phyloP scores from a whole-genome alignment of 2,113 vertebrate species.

The Cinclus cinclus region DNA sequence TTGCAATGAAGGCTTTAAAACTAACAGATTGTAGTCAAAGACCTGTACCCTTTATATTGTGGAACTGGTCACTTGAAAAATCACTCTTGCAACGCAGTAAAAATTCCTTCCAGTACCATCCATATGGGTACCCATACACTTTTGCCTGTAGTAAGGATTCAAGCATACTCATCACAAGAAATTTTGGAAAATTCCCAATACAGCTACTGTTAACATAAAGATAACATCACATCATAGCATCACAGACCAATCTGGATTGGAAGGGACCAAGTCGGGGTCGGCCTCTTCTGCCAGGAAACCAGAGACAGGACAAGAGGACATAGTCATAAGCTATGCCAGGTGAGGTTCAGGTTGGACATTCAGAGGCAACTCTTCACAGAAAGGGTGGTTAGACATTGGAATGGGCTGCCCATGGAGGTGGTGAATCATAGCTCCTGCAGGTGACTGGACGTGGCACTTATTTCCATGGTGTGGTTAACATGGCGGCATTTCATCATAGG shows the following conservation, averaged over 20 bases:
- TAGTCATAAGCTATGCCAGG: not conserved
- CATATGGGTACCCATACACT: not conserved
- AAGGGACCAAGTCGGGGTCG: not conserved
- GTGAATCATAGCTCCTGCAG: not conserved
- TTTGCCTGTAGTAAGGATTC: not conserved
- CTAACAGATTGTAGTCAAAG: not conserved
- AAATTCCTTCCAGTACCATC: rapidly evolving
- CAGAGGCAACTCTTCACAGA: not conserved
- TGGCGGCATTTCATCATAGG: not conserved
- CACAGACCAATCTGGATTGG: not conserved
- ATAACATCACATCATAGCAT: not conserved
- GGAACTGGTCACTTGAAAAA: not conserved
- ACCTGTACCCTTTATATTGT: not conserved
- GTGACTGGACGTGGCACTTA: not conserved
- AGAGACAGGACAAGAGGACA: not conserved
- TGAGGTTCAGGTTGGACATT: not conserved
- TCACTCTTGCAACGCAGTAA: not conserved
- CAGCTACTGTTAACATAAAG: not conserved
- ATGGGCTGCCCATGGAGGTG: not conserved
- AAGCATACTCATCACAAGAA: too few relatives aligned
- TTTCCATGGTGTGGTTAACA: not conserved
- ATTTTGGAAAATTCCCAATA: not conserved
- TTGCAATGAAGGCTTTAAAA: not conserved
- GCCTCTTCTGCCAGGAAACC: not conserved
- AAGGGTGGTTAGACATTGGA: not conserved